Evolutionary conservation across 1,140 invertebrate genomes (phyloP).

Genomic region (Drosophila trapezifrons): DNA sequence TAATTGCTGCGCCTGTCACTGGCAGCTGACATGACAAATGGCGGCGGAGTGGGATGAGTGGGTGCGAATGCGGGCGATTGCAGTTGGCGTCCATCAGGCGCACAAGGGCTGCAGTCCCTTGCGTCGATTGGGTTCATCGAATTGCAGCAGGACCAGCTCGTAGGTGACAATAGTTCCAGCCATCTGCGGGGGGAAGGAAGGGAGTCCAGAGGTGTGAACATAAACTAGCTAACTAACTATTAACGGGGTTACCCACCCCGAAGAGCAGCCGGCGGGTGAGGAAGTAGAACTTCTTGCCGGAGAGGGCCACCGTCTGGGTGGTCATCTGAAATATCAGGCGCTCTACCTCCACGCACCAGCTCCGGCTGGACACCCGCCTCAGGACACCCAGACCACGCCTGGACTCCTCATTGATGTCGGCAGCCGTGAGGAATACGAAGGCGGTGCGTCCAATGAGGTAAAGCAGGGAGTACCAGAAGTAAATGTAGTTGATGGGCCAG

Average conservation of each 20-base stretch:
- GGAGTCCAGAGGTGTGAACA: conserved; percentile 3
- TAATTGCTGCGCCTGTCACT: conserved; percentile 68
- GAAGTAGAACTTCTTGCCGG: conserved; percentile 88
- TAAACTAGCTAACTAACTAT: conserved; percentile 43
- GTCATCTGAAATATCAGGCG: conserved; percentile 79
- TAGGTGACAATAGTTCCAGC: conserved; percentile 89
- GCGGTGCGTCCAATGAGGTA: conserved; percentile 86
- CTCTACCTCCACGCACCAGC: conserved; percentile 85
- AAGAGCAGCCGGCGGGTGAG: conserved; percentile 87
- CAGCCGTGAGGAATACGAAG: conserved; percentile 86
- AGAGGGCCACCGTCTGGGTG: conserved; percentile 85
- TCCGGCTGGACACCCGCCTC: conserved; percentile 85
- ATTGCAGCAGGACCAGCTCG: conserved; percentile 88
- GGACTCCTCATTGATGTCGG: conserved; percentile 87
- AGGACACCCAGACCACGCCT: conserved; percentile 85
- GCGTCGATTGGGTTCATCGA: conserved; percentile 83
- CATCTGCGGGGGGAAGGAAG: conserved; percentile 52
- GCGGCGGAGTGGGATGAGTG: conserved; percentile 4
- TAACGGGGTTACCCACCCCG: conserved; percentile 84
- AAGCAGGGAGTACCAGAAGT: conserved; percentile 87
- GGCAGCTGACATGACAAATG: conserved; percentile 67
- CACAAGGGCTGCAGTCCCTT: conserved; percentile 71
- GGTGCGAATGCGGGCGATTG: background rate
- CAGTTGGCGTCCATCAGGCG: conserved; percentile 33
- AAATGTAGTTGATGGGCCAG: conserved; percentile 85